Evolutionary conservation across 2,797 vertebrate genomes (phyloP), one percentile per base, ranked within the genome.

Genomic region (Crocidura indochinensis): DNA sequence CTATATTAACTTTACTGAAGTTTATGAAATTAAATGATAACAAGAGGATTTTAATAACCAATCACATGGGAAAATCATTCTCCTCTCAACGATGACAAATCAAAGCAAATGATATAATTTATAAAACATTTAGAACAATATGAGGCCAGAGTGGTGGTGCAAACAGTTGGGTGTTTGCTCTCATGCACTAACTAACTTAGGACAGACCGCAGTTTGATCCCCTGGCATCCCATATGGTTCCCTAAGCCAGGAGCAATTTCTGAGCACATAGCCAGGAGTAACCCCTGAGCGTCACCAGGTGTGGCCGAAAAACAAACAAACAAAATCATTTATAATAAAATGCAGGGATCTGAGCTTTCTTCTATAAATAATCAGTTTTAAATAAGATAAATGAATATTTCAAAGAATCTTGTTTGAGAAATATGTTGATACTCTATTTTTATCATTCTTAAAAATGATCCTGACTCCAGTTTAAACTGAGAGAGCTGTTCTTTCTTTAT

Each of bases 81-180:
- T 27, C 19, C 49, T 76, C 38, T 86, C 51, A 71, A 27, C 87
- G 78, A 77, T 92, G 92, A 69, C 24, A 84, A 96, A 75, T 93
- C 88, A 73, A 96, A 90, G 0, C 84, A 31, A 87, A 62, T 38
- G 27, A 38, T 79, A 91, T 31, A 94, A 88, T 6, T 62, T 91
- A 86, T 84, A 27, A 90, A 56, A 71, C 27, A 84, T 51, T 90
- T 93, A 75, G 44, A 77, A 79, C 19, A 93, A 78, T 29, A 78
- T 38, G 38, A 38, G 38, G 38, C 38, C 2, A 38, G 5, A 38
- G 38, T 38, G 38, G 38, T 38, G 38, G 38, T 38, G 38, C 38
- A 38, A 38, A 5, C 38, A 38, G 38, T 38, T 38, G 38, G 38
- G 38, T 5, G 5, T 38, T 38, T 38, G 38, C 38, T n/a, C n/a